Conservation (phyloP, 2,797 vertebrate species). For the Zalophus californianus region DNA sequence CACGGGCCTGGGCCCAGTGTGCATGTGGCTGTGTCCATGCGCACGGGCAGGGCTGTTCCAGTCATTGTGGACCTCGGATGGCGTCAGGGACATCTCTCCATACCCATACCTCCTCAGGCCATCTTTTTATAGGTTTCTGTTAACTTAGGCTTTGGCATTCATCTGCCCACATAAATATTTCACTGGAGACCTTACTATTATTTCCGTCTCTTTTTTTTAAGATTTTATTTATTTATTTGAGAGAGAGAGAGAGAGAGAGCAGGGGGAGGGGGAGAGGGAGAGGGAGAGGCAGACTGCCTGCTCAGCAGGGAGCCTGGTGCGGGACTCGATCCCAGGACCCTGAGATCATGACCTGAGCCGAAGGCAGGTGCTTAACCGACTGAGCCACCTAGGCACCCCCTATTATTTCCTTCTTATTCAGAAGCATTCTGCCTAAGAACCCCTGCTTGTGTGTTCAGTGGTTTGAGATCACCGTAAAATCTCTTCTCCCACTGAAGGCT, state of each 20-base stretch:
- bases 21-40: neutral
- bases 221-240: neutral
- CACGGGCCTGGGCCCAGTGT: neutral
- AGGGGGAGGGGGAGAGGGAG: neutral
- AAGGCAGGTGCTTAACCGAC: neutral
- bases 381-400: neutral
- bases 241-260: neutral
- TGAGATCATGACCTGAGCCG: neutral
- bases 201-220: neutral
- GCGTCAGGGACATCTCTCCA: neutral
- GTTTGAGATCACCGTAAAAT: neutral
- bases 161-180: neutral
- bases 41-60: rapidly evolving
- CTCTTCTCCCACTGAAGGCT: neutral
- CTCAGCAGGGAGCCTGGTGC: neutral
- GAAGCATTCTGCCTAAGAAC: neutral
- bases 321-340: neutral
- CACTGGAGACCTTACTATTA: neutral
- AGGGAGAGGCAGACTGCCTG: neutral
- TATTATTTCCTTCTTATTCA: neutral
- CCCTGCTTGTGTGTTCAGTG: neutral
- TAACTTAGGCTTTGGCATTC: neutral
- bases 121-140: neutral
- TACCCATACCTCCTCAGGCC: neutral
- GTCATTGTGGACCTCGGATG: neutral